These are phyloP conservation scores for Poeciliopsis presidionis DNA, from an alignment of 2,797 vertebrate genomes.

Conservation along the genomic window DNA sequence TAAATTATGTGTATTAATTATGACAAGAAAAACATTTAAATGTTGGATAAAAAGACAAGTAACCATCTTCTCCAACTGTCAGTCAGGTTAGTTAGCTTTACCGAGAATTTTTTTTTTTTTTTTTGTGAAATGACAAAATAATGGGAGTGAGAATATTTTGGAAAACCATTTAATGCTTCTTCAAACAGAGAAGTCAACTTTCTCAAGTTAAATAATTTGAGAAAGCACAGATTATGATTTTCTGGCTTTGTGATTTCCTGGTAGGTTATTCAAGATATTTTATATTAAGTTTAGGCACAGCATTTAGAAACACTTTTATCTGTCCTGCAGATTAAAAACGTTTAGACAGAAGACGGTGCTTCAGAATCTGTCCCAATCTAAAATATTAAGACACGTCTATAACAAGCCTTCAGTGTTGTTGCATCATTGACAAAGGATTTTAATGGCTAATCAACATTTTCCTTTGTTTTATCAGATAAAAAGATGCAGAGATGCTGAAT, in stretches of 20 bases:
- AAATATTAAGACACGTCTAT: not conserved
- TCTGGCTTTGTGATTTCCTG: not conserved
- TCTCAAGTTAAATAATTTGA: not conserved
- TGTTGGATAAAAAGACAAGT: not conserved
- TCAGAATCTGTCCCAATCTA: conserved; percentile 5
- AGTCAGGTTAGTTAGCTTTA: not conserved
- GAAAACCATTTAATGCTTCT: not conserved
- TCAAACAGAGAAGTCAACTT: not conserved
- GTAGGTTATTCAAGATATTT: no score
- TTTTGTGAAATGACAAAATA: not conserved
- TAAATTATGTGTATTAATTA: not conserved
- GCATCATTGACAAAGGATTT: not conserved
- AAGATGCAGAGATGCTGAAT: conserved; percentile 25
- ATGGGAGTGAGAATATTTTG: not conserved
- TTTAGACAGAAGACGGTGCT: not conserved
- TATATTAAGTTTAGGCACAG: no score
- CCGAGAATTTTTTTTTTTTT: not conserved
- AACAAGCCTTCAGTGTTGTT: not conserved
- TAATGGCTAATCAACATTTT: conserved; percentile 1
- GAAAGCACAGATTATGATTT: not conserved
- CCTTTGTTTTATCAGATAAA: conserved; percentile 54
- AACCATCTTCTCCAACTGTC: not conserved
- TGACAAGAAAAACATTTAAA: not conserved
- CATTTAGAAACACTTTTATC: not conserved
- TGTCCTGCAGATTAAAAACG: not conserved